Conservation (phyloP, 1,140 invertebrate species). For the Acyrthosiphon pisum region DNA sequence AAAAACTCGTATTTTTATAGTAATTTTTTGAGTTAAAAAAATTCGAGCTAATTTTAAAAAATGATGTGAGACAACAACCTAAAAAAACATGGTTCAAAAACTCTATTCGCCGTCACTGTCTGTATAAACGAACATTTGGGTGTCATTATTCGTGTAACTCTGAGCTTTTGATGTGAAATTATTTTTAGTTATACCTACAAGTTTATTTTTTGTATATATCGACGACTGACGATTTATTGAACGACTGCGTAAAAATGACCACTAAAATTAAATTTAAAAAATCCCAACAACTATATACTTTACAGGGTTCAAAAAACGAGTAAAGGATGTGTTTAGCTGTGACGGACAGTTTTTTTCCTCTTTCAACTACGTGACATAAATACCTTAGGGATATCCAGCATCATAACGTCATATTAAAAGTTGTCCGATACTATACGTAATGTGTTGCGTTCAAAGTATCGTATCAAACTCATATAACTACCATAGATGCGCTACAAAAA, state of each 20-base stretch:
- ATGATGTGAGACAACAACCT: not conserved
- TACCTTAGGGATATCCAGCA: not conserved
- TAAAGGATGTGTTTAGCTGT: not conserved
- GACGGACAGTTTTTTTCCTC: not conserved
- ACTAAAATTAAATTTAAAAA: not conserved
- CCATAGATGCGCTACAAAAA: not conserved
- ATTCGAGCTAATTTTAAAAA: not conserved
- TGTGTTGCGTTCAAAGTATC: not conserved
- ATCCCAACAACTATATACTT: not conserved
- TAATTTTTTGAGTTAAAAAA: not conserved
- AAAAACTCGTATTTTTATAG: not conserved
- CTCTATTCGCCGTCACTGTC: not conserved
- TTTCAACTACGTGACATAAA: conserved; percentile 18
- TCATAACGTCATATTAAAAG: not conserved
- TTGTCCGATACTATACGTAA: not conserved
- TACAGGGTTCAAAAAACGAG: not conserved
- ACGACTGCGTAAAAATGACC: not conserved
- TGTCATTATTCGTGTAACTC: not conserved
- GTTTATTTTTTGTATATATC: not conserved
- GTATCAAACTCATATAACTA: not conserved
- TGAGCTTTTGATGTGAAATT: not conserved
- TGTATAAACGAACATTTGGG: not conserved
- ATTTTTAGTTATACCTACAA: not conserved
- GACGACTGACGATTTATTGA: not conserved
- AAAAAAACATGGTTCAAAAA: not conserved